Evolutionary conservation across 2,113 vertebrate genomes (phyloP).

Genomic region (Strix uralensis): DNA sequence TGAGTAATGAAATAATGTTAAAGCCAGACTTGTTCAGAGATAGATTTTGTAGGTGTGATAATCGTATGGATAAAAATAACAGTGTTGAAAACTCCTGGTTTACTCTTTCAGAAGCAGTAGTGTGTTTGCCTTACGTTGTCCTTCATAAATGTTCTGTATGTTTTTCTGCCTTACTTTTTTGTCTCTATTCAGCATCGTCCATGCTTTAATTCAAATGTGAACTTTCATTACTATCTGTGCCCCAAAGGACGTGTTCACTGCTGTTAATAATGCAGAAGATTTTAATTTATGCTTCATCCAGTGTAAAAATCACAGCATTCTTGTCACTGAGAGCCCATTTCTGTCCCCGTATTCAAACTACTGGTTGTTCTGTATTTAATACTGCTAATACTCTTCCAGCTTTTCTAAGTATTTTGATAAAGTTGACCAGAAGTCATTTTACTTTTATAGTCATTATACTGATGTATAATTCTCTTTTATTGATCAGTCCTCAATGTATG

Average conservation of each 20-base stretch:
- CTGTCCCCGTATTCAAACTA: not conserved
- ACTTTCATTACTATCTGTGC: slow-evolving; percentile 28
- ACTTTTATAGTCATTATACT: slow-evolving; percentile 3
- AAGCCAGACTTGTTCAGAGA: not conserved
- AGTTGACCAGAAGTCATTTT: slow-evolving; percentile 52
- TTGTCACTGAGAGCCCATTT: not conserved
- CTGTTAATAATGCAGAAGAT: slow-evolving; percentile 56
- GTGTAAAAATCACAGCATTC: slow-evolving; percentile 1
- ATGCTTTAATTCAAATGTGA: slow-evolving; percentile 30
- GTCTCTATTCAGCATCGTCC: not conserved
- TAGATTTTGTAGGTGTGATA: not conserved
- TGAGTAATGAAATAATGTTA: not conserved
- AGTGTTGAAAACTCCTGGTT: not conserved
- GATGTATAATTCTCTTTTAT: slow-evolving; percentile 46
- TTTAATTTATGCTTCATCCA: slow-evolving; percentile 51
- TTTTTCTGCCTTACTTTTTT: not conserved
- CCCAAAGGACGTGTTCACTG: not conserved
- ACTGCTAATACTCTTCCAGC: not conserved
- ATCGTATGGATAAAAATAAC: not conserved
- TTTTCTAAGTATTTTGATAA: slow-evolving; percentile 6
- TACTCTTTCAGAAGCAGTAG: not conserved
- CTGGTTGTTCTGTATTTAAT: not conserved
- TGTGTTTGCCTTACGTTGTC: not conserved
- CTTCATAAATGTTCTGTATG: not conserved
- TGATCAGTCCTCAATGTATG: not conserved